Conservation (phyloP, 2,113 vertebrate species). For the Hirundichthys speculiger region DNA sequence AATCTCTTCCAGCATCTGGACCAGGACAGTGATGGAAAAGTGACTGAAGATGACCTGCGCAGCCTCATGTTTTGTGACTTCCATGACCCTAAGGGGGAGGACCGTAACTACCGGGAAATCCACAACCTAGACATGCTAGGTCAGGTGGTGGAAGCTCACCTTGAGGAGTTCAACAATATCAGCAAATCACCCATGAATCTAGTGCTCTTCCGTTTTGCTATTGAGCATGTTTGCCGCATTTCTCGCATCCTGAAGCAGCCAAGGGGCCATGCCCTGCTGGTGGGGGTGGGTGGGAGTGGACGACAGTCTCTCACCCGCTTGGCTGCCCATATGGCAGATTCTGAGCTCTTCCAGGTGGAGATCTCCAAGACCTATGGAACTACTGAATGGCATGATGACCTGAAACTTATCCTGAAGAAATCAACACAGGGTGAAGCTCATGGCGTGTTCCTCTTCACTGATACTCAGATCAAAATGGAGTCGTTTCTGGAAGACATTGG, state of each 20-base stretch:
- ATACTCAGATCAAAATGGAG: constrained; percentile 91
- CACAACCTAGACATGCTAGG: constrained; percentile 78
- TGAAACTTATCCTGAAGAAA: constrained; percentile 86
- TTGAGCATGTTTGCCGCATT: constrained; percentile 91
- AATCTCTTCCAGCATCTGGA: constrained; percentile 86
- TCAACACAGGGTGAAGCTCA: constrained; percentile 85
- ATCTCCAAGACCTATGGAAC: constrained; percentile 88
- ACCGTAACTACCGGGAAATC: constrained; percentile 87
- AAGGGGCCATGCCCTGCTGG: constrained; percentile 88
- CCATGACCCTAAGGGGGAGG: constrained; percentile 87
- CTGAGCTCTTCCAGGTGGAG: constrained; percentile 88
- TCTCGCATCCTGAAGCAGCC: constrained; percentile 92
- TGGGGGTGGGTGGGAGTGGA: constrained; percentile 91
- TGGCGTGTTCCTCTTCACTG: constrained; percentile 91
- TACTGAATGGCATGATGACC: constrained; percentile 88
- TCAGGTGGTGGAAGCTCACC: constrained; percentile 83
- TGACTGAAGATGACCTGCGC: constrained; percentile 89
- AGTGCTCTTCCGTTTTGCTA: constrained; percentile 90
- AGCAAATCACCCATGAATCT: constrained; percentile 92
- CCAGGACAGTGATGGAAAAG: constrained; percentile 82
- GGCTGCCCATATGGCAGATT: constrained; percentile 90
- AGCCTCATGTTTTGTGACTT: constrained; percentile 96
- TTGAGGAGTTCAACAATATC: constrained; percentile 89
- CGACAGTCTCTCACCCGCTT: constrained; percentile 90
- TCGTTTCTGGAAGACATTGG: constrained; percentile 92